These are phyloP conservation scores for Nothura maculosa DNA, from an alignment of 2,797 vertebrate genomes.

Conservation along the genomic window DNA sequence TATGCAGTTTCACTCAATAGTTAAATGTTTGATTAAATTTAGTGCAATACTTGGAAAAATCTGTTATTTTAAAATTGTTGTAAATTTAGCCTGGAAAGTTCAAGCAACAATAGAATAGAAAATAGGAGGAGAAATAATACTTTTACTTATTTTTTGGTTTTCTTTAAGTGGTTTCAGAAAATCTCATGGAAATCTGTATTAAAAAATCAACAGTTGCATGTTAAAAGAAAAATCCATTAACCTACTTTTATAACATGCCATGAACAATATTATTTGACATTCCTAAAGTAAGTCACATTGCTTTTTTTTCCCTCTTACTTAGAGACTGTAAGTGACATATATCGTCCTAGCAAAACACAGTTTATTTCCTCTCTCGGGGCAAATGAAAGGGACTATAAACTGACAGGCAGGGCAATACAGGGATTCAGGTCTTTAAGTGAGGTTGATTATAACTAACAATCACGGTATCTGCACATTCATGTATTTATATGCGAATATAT, in stretches of 20 bases:
- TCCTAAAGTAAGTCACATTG: not conserved
- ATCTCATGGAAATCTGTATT: not conserved
- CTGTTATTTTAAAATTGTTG: not conserved
- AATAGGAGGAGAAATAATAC: not conserved
- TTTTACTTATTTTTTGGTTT: not conserved
- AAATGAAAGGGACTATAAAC: not conserved
- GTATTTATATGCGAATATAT: not conserved
- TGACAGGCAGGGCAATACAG: not conserved
- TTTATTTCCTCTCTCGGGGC: not conserved
- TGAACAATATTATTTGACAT: not conserved
- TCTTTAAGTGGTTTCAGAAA: not conserved
- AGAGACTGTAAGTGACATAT: not conserved
- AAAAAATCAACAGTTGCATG: not conserved
- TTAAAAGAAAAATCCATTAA: not conserved
- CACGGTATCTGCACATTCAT: not conserved
- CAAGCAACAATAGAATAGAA: not conserved
- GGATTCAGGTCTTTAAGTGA: not conserved
- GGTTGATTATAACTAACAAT: not conserved
- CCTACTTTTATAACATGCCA: not conserved
- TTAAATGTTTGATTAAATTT: not conserved
- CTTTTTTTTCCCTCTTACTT: not conserved
- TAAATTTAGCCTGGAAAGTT: not conserved
- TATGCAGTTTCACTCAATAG: not conserved
- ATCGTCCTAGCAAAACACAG: not conserved
- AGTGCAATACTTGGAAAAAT: not conserved